These are phyloP conservation scores for Labroides dimidiatus DNA, from an alignment of 2,797 vertebrate species.

Conservation along the genomic window DNA sequence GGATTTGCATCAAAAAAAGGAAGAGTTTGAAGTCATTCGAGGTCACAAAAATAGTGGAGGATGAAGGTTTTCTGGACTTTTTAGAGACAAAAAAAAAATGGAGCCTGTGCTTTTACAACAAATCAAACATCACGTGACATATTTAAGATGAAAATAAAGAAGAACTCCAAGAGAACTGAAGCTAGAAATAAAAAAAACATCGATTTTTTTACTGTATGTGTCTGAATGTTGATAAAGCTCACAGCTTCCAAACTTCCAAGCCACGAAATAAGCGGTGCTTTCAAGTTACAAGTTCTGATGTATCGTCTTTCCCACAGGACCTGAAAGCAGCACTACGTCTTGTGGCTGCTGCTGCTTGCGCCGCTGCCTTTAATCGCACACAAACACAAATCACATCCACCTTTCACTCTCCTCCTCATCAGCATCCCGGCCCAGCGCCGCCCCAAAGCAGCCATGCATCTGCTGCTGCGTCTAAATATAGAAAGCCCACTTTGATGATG, in stretches of 20 bases:
- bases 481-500: slow-evolving; percentile 77
- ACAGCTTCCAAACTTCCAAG: background rate
- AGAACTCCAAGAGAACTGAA: no score
- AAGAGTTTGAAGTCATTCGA: slow-evolving; percentile 14
- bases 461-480: slow-evolving; percentile 80
- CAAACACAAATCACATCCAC: slow-evolving; percentile 32
- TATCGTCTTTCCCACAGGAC: slow-evolving; percentile 39
- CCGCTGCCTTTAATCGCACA: slow-evolving; percentile 25
- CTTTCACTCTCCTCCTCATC: slow-evolving; percentile 49
- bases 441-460: slow-evolving; percentile 61
- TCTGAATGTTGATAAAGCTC: background rate
- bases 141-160: no score
- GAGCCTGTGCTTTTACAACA: no score
- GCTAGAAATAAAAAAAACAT: background rate
- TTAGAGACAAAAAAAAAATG: no score
- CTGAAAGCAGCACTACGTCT: slow-evolving; percentile 49
- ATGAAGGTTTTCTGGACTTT: background rate
- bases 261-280: background rate
- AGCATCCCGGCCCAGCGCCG: slow-evolving; percentile 54
- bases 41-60: slow-evolving; percentile 2
- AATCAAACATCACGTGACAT: no score
- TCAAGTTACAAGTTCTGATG: slow-evolving; percentile 32
- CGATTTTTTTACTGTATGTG: background rate
- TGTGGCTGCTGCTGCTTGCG: slow-evolving; percentile 43
- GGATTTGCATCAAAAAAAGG: slow-evolving; percentile 26